A percentile compares a stretch with the other conserved stretches of the same genome.
Conservation (phyloP, 2,888 invertebrate species). For the Eupithecia exiguata region DNA sequence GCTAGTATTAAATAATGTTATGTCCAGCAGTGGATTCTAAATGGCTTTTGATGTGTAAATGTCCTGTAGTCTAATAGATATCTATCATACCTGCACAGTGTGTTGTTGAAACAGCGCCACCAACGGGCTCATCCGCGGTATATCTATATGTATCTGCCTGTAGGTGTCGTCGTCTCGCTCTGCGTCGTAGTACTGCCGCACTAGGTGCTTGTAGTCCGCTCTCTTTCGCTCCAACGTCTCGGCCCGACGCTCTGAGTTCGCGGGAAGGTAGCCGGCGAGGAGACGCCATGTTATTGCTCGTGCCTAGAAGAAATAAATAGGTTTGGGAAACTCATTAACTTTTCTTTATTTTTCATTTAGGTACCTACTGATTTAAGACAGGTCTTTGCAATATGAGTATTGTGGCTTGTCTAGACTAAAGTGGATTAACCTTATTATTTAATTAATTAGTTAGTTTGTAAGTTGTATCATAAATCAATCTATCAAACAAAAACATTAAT, state of each 20-base stretch:
- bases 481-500: too few relatives aligned
- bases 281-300: conserved; percentile 87
- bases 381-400: too few relatives aligned
- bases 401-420: too few relatives aligned
- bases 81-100: conserved; percentile 87
- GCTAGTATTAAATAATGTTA: too few relatives aligned
- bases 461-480: too few relatives aligned
- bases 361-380: too few relatives aligned
- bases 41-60: too few relatives aligned
- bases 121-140: conserved; percentile 99
- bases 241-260: conserved; percentile 93
- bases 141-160: conserved; percentile 97
- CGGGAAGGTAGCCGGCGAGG: conserved; percentile 95
- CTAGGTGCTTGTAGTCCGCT: conserved; percentile 97
- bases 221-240: conserved; percentile 95
- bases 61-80: too few relatives aligned
- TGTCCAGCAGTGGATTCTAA: too few relatives aligned
- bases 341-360: too few relatives aligned
- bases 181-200: conserved; percentile 97
- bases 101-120: conserved; percentile 98
- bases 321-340: background rate
- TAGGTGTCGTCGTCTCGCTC: conserved; percentile 96
- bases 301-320: conserved; percentile 63
- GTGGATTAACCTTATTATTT: too few relatives aligned
- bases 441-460: too few relatives aligned